phyloP scores from a whole-genome alignment of 2,888 invertebrate genomes.

The Nomada lathburiana region DNA sequence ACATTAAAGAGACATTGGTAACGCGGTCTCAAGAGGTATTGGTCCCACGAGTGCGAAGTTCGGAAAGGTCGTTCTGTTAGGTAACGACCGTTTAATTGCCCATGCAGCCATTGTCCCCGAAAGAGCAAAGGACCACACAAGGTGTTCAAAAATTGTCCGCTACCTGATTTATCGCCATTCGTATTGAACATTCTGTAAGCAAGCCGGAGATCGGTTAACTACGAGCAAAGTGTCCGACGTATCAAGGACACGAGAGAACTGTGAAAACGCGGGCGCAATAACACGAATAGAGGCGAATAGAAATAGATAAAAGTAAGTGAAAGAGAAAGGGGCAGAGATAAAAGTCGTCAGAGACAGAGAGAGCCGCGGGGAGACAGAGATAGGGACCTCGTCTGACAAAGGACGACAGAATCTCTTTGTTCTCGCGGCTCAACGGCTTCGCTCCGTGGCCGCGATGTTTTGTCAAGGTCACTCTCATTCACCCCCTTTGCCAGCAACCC shows the following conservation, averaged over 20 bases:
- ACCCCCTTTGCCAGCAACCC: slow-evolving; percentile 77
- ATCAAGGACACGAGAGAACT: slow-evolving; percentile 1
- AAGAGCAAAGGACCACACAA: not conserved
- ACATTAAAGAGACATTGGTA: slow-evolving; percentile 59
- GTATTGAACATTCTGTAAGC: not conserved
- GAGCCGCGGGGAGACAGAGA: slow-evolving; percentile 65
- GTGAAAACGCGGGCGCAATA: slow-evolving; percentile 54
- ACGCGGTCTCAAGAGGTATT: slow-evolving; percentile 56
- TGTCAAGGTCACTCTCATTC: slow-evolving; percentile 84
- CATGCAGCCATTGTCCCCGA: slow-evolving; percentile 6
- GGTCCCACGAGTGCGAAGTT: slow-evolving; percentile 41
- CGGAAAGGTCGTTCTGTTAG: slow-evolving; percentile 65
- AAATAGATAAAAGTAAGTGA: slow-evolving; percentile 72
- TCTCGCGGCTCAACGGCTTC: slow-evolving; percentile 83
- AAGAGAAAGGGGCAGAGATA: slow-evolving; percentile 69
- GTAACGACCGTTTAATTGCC: slow-evolving; percentile 56
- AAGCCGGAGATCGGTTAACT: not conserved
- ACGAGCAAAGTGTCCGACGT: not conserved
- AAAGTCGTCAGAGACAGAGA: slow-evolving; percentile 64
- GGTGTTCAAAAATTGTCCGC: not conserved
- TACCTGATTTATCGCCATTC: not conserved
- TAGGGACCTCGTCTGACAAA: slow-evolving; percentile 80
- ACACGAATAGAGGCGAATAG: slow-evolving; percentile 66
- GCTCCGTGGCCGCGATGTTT: slow-evolving; percentile 82
- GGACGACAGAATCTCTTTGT: slow-evolving; percentile 84